Evolutionary conservation across 2,888 invertebrate species (phyloP).

Genomic region (Xestia rhomboidea): DNA sequence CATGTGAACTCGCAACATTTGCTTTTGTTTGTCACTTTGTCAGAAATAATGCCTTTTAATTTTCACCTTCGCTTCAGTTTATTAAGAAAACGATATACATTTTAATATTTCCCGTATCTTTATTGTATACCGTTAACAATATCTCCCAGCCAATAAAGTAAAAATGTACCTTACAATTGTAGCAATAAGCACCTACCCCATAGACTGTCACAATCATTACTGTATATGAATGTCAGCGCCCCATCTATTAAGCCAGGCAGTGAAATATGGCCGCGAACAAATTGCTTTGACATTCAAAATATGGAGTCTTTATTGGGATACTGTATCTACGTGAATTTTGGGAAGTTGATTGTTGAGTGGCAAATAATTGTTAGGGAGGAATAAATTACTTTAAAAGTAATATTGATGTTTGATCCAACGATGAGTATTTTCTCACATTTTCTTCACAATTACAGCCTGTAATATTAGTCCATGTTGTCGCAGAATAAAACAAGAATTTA

Average conservation of each 20-base stretch:
- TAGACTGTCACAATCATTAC: constrained; percentile 48
- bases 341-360: constrained; percentile 28
- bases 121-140: constrained; percentile 16
- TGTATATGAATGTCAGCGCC: constrained; percentile 52
- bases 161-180: constrained; percentile 11
- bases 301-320: constrained; percentile 34
- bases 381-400: not conserved
- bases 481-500: not conserved
- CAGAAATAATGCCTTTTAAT: not conserved
- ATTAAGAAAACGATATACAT: not conserved
- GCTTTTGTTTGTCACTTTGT: not conserved
- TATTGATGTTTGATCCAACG: not conserved
- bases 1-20: not conserved
- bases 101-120: constrained; percentile 5
- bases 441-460: not conserved
- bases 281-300: constrained; percentile 59
- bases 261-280: constrained; percentile 49
- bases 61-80: not conserved
- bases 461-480: not conserved
- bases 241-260: constrained; percentile 32
- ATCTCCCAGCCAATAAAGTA: constrained; percentile 33
- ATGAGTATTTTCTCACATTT: not conserved
- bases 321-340: constrained; percentile 24
- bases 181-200: constrained; percentile 19
- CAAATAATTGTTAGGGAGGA: constrained; percentile 11